Evolutionary conservation across 2,888 invertebrate genomes (phyloP), one percentile per base, ranked within the genome.

Genomic region (Pelosia muscerda): DNA sequence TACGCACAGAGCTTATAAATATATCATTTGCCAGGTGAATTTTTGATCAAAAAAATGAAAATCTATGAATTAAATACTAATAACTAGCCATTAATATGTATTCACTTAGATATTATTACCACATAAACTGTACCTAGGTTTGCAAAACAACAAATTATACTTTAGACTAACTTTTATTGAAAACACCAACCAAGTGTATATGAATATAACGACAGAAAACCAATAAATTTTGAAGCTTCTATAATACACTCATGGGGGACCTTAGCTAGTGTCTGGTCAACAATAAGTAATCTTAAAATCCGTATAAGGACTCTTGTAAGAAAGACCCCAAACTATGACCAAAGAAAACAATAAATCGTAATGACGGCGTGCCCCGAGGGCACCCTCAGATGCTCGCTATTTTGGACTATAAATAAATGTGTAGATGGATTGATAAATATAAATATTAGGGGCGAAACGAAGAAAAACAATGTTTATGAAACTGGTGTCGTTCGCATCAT

Each of bases 381-480:
- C 91, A 91, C 94, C 94, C 94, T 93, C 89, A 88, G 91, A 91
- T 90, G 91, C 90, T 91, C 90, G 93, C 94, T 93, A 93, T 94
- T 94, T 91, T 90, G 86, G 87, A 92, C 94, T 94, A 94, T 93
- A 95, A 93, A 94, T 94, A 94, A 94, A 94, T 94, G 93, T 92
- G 93, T 94, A 95, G 94, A 95, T 94, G 93, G 92, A 94, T 94
- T 95, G 94, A 95, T 95, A 94, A 95, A 95, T 94, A 95, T 94
- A 95, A 95, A 95, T 94, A 95, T 94, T 93, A 91, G 94, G 94
- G 94, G 93, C 93, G 93, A 94, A 94, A 94, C 87, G 90, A 92
- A 94, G 94, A 94, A 94, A 94, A 95, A 95, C 95, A 94, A 93
- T 94, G 95, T 95, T 95, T 95, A 94, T 95, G 94, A 93, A 95